Percentiles rank a stretch among this genome's conserved stretches.
phyloP scores from a whole-genome alignment of 2,888 invertebrate genomes.

The Agrenia bidenticulata region DNA sequence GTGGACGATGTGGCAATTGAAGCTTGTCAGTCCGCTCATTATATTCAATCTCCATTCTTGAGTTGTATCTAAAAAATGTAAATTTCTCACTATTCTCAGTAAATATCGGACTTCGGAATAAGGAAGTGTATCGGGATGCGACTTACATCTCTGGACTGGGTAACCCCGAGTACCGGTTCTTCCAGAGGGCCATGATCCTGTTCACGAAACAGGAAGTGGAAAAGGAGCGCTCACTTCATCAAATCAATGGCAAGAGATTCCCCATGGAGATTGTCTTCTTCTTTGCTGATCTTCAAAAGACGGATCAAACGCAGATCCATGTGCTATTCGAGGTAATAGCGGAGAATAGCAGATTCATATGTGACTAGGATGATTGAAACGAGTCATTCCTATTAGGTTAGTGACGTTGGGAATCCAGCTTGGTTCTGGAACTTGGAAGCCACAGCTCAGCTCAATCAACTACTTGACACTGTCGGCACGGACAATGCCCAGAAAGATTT shows the following conservation, averaged over 20 bases:
- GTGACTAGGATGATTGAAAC: too few relatives aligned
- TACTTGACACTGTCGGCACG: too few relatives aligned
- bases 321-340: constrained; percentile 32
- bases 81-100: constrained; percentile 7
- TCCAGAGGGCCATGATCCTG: constrained; percentile 29
- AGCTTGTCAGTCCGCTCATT: constrained; percentile 23
- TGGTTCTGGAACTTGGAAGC: too few relatives aligned
- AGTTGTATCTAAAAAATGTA: too few relatives aligned
- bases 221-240: constrained; percentile 17
- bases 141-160: constrained; percentile 31
- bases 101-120: background rate
- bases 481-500: too few relatives aligned
- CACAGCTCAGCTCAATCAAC: too few relatives aligned
- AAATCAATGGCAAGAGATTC: constrained; percentile 24
- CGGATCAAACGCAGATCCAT: constrained; percentile 29
- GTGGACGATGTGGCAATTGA: constrained; percentile 18
- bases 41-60: too few relatives aligned
- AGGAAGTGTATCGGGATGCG: constrained; percentile 8
- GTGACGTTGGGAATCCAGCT: too few relatives aligned
- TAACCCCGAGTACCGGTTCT: constrained; percentile 6
- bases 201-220: constrained; percentile 10
- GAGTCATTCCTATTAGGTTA: too few relatives aligned
- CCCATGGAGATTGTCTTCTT: constrained; percentile 35
- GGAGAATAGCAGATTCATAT: too few relatives aligned
- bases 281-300: constrained; percentile 13